Percentiles rank a stretch among this genome's conserved stretches.
Conservation (phyloP, 2,888 invertebrate genomes). For the Drosophila paranaensis region DNA sequence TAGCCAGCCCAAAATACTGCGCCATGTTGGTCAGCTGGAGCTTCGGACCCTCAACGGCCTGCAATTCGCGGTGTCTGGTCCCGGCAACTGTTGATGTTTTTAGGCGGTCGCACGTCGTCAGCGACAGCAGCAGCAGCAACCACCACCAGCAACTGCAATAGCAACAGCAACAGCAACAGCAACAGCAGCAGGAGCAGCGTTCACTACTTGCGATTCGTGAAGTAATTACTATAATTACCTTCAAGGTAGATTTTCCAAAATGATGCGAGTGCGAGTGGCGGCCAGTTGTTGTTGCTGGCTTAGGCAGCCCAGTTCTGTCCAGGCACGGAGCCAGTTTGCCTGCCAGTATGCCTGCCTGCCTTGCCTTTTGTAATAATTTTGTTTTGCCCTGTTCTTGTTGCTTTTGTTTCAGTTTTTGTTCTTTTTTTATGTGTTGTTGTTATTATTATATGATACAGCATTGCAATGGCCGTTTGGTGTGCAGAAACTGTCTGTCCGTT, state of each 20-base stretch:
- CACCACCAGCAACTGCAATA: slow-evolving; percentile 27
- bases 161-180: slow-evolving; percentile 39
- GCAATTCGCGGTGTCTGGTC: slow-evolving; percentile 59
- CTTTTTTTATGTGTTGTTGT: slow-evolving; percentile 55
- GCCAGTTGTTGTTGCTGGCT: slow-evolving; percentile 36
- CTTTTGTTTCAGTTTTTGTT: slow-evolving; percentile 41
- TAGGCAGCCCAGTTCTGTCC: slow-evolving; percentile 43
- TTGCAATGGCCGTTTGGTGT: slow-evolving; percentile 70
- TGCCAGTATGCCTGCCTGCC: slow-evolving; percentile 52
- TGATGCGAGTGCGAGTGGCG: slow-evolving; percentile 73
- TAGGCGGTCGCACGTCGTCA: slow-evolving; percentile 82
- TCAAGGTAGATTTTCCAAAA: slow-evolving; percentile 84
- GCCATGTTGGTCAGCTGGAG: slow-evolving; percentile 66
- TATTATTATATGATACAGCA: slow-evolving; percentile 80
- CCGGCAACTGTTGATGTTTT: slow-evolving; percentile 82
- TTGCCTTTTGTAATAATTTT: slow-evolving; percentile 78
- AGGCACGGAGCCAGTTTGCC: slow-evolving; percentile 40
- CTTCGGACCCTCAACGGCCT: slow-evolving; percentile 34
- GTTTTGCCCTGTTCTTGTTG: slow-evolving; percentile 43
- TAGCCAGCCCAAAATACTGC: slow-evolving; percentile 55
- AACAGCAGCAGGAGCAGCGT: slow-evolving; percentile 59
- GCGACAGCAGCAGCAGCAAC: slow-evolving; percentile 50
- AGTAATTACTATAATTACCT: slow-evolving; percentile 85
- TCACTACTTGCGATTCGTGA: slow-evolving; percentile 83
- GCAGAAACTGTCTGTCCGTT: slow-evolving; percentile 12